Conservation (phyloP, 2,888 invertebrate species). For the Atherix ibis region DNA sequence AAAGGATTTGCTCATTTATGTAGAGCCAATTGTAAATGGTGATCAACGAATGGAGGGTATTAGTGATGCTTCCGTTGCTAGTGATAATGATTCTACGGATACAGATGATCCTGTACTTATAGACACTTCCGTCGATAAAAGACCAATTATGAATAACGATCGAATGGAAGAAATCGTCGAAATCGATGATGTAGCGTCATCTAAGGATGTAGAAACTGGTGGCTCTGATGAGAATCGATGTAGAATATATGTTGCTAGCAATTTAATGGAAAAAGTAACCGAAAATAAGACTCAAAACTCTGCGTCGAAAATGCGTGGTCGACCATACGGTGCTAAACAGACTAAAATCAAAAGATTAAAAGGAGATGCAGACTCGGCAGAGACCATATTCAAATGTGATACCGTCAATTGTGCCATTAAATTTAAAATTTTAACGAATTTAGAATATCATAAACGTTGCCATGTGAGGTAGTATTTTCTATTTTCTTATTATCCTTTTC, state of each 20-base stretch:
- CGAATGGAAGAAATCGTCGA: conserved; percentile 5
- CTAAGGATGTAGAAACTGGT: conserved; percentile 2
- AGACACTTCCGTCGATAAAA: too few relatives aligned
- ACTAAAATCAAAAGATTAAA: conserved; percentile 21
- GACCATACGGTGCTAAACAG: conserved; percentile 27
- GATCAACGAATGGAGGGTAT: too few relatives aligned
- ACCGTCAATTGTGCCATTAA: conserved; percentile 27
- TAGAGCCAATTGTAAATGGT: too few relatives aligned
- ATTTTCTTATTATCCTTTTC: background rate
- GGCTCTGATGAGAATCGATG: conserved; percentile 18
- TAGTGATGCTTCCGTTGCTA: too few relatives aligned
- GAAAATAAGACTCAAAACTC: conserved; percentile 1
- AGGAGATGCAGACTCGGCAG: conserved; percentile 7
- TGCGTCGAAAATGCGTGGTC: conserved; percentile 18
- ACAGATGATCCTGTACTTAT: too few relatives aligned
- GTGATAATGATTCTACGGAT: too few relatives aligned
- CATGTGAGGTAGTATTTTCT: conserved; percentile 18
- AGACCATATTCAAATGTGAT: conserved; percentile 21
- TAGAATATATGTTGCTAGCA: conserved; percentile 29
- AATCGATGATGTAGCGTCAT: background rate
- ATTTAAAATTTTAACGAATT: conserved; percentile 22
- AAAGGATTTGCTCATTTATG: too few relatives aligned
- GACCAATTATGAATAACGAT: too few relatives aligned
- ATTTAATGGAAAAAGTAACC: conserved; percentile 19
- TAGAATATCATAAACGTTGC: conserved; percentile 27